Evolutionary conservation across 2,113 vertebrate genomes (phyloP), one percentile per base, ranked within the genome.

Genomic region (Potamarius usumacintae): DNA sequence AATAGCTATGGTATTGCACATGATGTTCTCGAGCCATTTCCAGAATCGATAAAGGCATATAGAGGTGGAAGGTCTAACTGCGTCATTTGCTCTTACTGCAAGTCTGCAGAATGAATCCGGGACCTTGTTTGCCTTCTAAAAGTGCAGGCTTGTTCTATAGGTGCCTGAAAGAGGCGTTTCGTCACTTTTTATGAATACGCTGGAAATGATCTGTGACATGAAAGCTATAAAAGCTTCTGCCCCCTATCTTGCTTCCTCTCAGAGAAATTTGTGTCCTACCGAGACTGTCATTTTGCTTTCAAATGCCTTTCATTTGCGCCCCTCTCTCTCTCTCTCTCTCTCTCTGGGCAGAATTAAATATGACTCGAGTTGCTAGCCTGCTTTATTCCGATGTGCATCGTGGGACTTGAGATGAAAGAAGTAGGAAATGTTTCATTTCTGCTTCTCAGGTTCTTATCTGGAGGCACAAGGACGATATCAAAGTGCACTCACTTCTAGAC

Each of bases 141-240:
- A 82, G 30, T 72, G 58, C 60, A 71, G 72, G 22, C 71, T 60
- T 82, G 14, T 42, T 85, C 86, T 63, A 60, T 60, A 62, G 84
- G 85, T 82, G 63, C 14, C n/a, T 25, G 63, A 30, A 20, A 81
- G 57, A n/a, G 27, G 57, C 27, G 53, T 86, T 89, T 58, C 77
- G 72, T 65, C 85, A 57, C 63, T 86, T 50, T 81, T 76, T 86
- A 74, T 87, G 86, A 90, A 89, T 76, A 77, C 82, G 77, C 86
- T 88, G 88, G 86, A 90, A 89, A 88, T 88, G 57, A 89, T 90
- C 87, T 89, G 88, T 86, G 87, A 89, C 90, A 82, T 74, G 82
- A 85, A 63, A 84, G 42, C 81, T 85, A 82, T 87, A 85, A 90
- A 82, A 50, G 52, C 62, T 17, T 72, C 83, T 63, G 27, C 65